phyloP scores from a whole-genome alignment of 2,888 invertebrate genomes.

The Drosophila ochracea region DNA sequence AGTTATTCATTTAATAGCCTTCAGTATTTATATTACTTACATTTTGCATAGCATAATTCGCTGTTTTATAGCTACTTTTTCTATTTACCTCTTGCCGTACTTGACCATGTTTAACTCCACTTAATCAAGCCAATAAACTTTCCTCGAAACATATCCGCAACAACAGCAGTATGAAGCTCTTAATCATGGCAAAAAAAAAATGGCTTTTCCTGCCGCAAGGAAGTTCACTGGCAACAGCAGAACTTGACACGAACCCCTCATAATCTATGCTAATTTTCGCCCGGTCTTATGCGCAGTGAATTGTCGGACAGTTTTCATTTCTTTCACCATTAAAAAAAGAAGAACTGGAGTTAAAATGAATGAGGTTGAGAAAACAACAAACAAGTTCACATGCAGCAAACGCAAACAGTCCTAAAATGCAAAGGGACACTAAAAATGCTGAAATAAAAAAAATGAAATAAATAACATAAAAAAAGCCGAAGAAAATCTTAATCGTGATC shows the following conservation, averaged over 20 bases:
- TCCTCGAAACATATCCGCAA: conserved; percentile 13
- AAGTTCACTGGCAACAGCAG: conserved; percentile 14
- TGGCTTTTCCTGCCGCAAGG: conserved; percentile 27
- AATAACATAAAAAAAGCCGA: background rate
- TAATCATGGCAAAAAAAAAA: conserved; percentile 54
- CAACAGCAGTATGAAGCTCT: conserved; percentile 30
- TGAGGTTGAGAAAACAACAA: conserved; percentile 61
- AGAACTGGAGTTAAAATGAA: conserved; percentile 68
- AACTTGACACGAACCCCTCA: conserved; percentile 48
- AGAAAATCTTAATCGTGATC: conserved; percentile 81
- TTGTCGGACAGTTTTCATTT: conserved; percentile 55
- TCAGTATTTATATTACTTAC: background rate
- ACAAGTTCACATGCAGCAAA: conserved; percentile 22
- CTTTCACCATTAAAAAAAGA: conserved; percentile 32
- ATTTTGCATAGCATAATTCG: background rate
- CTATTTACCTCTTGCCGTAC: background rate
- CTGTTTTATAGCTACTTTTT: background rate
- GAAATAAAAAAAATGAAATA: conserved; percentile 1
- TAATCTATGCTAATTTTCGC: conserved; percentile 74
- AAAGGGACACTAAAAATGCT: background rate
- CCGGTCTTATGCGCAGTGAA: conserved; percentile 45
- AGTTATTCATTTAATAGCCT: background rate
- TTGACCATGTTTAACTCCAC: conserved; percentile 1
- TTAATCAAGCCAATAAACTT: conserved; percentile 40
- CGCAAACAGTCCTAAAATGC: conserved; percentile 17